Evolutionary conservation across 2,888 invertebrate species (phyloP).

Genomic region (Heliconius erato): DNA sequence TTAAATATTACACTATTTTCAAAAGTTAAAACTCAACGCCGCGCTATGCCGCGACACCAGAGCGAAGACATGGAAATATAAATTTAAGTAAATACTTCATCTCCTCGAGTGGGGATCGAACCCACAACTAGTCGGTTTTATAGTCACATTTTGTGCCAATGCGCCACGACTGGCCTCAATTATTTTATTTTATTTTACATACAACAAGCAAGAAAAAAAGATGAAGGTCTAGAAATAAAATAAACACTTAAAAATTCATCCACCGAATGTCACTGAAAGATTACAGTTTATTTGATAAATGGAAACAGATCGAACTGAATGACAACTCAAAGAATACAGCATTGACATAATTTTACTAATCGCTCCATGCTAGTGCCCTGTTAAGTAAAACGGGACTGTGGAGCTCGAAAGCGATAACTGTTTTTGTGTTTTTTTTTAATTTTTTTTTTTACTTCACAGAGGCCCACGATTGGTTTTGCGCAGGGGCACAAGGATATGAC

Average conservation of each 20-base stretch:
- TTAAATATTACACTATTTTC: too few relatives aligned
- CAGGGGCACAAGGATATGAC: too few relatives aligned
- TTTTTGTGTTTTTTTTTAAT: background rate
- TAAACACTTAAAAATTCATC: constrained; percentile 43
- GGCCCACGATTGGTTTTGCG: too few relatives aligned
- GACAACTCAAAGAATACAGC: constrained; percentile 60
- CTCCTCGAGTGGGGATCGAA: too few relatives aligned
- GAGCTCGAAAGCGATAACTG: constrained; percentile 38
- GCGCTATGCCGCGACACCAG: too few relatives aligned
- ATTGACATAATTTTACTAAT: constrained; percentile 71
- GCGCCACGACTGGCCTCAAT: too few relatives aligned
- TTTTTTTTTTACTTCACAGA: background rate
- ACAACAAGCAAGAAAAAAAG: background rate
- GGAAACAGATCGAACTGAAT: constrained; percentile 53
- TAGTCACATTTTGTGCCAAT: too few relatives aligned
- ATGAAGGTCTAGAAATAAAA: background rate
- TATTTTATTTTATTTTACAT: too few relatives aligned
- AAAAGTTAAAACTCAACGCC: too few relatives aligned
- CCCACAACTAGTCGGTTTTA: too few relatives aligned
- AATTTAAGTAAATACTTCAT: too few relatives aligned
- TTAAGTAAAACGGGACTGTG: constrained; percentile 53
- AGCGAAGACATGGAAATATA: too few relatives aligned
- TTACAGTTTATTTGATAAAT: constrained; percentile 53
- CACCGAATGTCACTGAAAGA: constrained; percentile 44
- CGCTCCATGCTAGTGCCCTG: constrained; percentile 56